Evolutionary conservation across 1,140 invertebrate genomes (phyloP).

Genomic region (Zaprionus nigranus): DNA sequence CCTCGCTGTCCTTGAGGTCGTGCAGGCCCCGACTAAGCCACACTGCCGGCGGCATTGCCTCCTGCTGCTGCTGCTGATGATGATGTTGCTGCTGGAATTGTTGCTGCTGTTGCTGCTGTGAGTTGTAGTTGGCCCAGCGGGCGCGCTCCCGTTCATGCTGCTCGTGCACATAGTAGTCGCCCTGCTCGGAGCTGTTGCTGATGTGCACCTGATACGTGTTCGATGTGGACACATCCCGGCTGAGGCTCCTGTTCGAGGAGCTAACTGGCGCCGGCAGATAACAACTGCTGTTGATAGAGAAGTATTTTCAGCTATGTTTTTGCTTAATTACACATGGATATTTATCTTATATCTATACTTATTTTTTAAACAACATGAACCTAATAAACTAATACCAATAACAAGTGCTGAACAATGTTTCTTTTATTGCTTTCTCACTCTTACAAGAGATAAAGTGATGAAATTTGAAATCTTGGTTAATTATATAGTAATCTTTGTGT

Average conservation of each 20-base stretch:
- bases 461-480: too few relatives aligned
- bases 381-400: too few relatives aligned
- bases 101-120: slow-evolving; percentile 26
- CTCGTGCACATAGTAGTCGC: slow-evolving; percentile 73
- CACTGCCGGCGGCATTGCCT: slow-evolving; percentile 51
- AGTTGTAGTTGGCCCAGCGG: slow-evolving; percentile 86
- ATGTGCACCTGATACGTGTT: slow-evolving; percentile 79
- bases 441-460: accelerated
- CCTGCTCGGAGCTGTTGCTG: slow-evolving; percentile 59
- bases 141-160: slow-evolving; percentile 86
- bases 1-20: slow-evolving; percentile 80
- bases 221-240: slow-evolving; percentile 78
- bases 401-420: too few relatives aligned
- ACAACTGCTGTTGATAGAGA: slow-evolving; percentile 42
- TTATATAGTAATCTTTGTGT: too few relatives aligned
- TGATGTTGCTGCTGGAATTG: slow-evolving; percentile 18
- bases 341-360: too few relatives aligned
- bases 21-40: slow-evolving; percentile 77
- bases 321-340: too few relatives aligned
- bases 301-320: not conserved
- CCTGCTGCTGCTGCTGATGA: slow-evolving; percentile 35
- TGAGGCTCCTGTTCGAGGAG: slow-evolving; percentile 69
- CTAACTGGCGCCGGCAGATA: slow-evolving; percentile 59
- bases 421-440: too few relatives aligned
- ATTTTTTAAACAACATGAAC: too few relatives aligned